These are phyloP conservation scores for Flabesymbios commensalis DNA, from an alignment of 2,888 invertebrate genomes.

Conservation along the genomic window DNA sequence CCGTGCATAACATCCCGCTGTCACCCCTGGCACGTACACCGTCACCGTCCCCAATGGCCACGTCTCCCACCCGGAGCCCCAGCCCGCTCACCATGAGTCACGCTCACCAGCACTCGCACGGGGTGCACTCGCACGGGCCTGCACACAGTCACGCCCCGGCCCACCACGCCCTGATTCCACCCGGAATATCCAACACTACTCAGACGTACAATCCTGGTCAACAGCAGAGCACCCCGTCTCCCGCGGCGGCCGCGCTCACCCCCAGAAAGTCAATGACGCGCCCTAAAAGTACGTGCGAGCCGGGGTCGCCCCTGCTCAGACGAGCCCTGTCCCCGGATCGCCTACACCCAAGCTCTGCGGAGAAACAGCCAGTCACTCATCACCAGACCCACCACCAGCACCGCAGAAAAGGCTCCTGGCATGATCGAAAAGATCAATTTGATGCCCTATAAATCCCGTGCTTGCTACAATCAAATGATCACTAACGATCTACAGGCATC, in stretches of 20 bases:
- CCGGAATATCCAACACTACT: slow-evolving; percentile 77
- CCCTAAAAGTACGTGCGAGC: slow-evolving; percentile 82
- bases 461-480: too few relatives aligned
- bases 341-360: slow-evolving; percentile 6
- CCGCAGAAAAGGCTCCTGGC: too few relatives aligned
- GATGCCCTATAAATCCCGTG: too few relatives aligned
- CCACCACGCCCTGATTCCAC: slow-evolving; percentile 40
- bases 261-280: slow-evolving; percentile 74
- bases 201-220: slow-evolving; percentile 75
- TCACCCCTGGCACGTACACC: slow-evolving; percentile 94
- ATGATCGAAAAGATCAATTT: too few relatives aligned
- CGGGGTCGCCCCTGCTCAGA: slow-evolving; percentile 85
- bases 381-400: background rate
- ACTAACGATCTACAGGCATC: too few relatives aligned
- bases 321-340: slow-evolving; percentile 90
- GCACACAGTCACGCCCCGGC: too few relatives aligned
- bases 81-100: slow-evolving; percentile 77
- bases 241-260: slow-evolving; percentile 10
- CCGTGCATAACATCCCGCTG: slow-evolving; percentile 91
- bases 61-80: slow-evolving; percentile 82
- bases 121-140: slow-evolving; percentile 50
- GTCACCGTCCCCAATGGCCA: slow-evolving; percentile 81
- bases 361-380: too few relatives aligned
- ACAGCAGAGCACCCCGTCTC: slow-evolving; percentile 17
- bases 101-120: too few relatives aligned